phyloP scores from a whole-genome alignment of 1,140 invertebrate genomes.

The Carposina sasakii region DNA sequence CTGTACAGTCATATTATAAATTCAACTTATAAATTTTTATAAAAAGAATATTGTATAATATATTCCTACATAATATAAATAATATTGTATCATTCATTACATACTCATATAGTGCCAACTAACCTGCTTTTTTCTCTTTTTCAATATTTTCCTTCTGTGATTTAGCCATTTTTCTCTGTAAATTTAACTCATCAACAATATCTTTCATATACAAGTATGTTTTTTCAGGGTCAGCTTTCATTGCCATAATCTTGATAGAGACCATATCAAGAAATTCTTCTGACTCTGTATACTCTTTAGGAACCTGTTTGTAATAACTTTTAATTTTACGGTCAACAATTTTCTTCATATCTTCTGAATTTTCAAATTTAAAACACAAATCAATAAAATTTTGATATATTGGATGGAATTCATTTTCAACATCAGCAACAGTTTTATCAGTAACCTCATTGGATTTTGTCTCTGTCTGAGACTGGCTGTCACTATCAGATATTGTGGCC shows the following conservation, averaged over 20 bases:
- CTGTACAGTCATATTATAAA: no score
- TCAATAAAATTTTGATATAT: conserved; percentile 55
- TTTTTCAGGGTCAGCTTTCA: conserved; percentile 49
- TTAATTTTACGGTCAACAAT: conserved; percentile 66
- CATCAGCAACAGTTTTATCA: no score
- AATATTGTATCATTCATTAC: no score
- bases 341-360: conserved; percentile 62
- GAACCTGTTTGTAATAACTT: conserved; percentile 58
- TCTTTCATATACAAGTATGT: conserved; percentile 66
- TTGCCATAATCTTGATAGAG: conserved; percentile 51
- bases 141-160: conserved; percentile 10
- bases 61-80: no score
- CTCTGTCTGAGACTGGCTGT: no score
- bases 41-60: no score
- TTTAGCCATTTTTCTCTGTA: conserved; percentile 52
- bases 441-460: no score
- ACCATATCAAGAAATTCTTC: conserved; percentile 61
- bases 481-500: no score
- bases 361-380: conserved; percentile 55
- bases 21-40: no score
- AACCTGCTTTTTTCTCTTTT: no score
- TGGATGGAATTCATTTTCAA: conserved; percentile 41
- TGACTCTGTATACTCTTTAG: conserved; percentile 58
- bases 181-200: conserved; percentile 64
- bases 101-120: no score